Percentiles rank a stretch among this genome's conserved stretches.
Conservation (phyloP, 1,140 invertebrate species). For the Panonychus citri region DNA sequence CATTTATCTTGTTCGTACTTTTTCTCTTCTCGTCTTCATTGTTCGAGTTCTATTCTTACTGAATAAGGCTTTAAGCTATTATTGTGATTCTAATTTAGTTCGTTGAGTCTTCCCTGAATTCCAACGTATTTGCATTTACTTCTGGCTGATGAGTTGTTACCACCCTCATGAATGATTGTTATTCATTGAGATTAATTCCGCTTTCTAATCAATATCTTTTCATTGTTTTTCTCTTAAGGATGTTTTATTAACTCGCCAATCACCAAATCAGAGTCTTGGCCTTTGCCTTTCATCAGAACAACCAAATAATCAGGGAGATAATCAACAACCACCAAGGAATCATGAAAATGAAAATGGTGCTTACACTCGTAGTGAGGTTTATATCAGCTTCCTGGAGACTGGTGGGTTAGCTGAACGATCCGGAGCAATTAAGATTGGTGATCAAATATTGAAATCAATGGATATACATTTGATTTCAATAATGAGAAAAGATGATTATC, state of each 20-base stretch:
- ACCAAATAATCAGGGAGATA: neutral
- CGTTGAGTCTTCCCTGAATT: neutral
- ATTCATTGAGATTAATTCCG: too few relatives aligned
- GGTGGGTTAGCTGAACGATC: constrained; percentile 41
- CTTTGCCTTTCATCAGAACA: neutral
- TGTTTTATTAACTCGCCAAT: neutral
- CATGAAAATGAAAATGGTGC: neutral
- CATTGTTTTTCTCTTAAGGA: neutral
- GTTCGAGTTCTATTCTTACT: neutral
- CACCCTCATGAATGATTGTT: too few relatives aligned
- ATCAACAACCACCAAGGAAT: neutral
- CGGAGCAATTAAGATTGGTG: constrained; percentile 23
- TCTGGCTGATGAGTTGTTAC: too few relatives aligned
- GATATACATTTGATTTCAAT: too few relatives aligned
- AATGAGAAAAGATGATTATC: too few relatives aligned
- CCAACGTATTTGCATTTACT: too few relatives aligned
- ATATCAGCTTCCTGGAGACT: constrained; percentile 30
- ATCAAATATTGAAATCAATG: too few relatives aligned
- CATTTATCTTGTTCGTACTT: neutral
- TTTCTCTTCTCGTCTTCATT: neutral
- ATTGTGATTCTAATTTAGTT: neutral
- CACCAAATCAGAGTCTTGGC: neutral
- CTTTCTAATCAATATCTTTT: too few relatives aligned
- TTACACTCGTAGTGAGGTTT: neutral
- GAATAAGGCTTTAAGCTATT: too few relatives aligned